Base-by-base conservation (phyloP, 1,140 invertebrate genomes). In the Drosophila pseudoananassae region DNA sequence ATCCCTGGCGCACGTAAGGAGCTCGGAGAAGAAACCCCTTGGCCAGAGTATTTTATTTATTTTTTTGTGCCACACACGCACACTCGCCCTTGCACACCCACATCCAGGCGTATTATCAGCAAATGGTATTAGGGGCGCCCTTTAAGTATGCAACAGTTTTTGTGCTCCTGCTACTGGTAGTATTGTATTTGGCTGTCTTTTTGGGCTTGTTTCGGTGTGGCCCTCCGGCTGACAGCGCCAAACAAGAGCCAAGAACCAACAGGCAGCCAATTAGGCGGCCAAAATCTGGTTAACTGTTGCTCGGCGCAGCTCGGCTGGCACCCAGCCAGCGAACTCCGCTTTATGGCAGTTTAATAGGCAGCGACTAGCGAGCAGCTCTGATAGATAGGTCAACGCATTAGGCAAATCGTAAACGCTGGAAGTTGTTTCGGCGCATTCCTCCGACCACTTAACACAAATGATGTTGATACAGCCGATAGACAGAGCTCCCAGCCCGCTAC, bases 111-210 rank as follows among this genome's bases (percentile, higher is more conserved):
- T 38, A 72, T 61, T 74, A 73, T 54, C 68, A 78, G 78, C 55
- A 69, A 87, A 87, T 87, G 85, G 78, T 87, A 82, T 87, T 87
- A 85, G 63, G 76, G 64, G 40, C 60, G 12, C 36, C 72, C 72
- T 52, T 56, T 64, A 88, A 79, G 84, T 74, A 88, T 88, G 83
- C 83, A 88, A 88, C 83, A 88, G 83, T 87, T 87, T 85, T 85
- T 74, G 69, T 55, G 47, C 43, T 36, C n/a, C 23, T 10, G 20
- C 14, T 55, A 45, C 20, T 68, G 23, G 10, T 55, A 45, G 14
- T 68, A 15, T 12, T 15, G 53, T 65, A 15, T 23, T 36, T 68
- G 23, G 46, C 36, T 65, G 54, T 63, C 12, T 27, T 69, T 33
- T 66, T 68, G 27, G 29, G 38, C 56, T 17, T 15, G 36, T 27